Evolutionary conservation across 2,888 invertebrate species (phyloP), one percentile per base, ranked within the genome.

Genomic region (Suillia variegata): DNA sequence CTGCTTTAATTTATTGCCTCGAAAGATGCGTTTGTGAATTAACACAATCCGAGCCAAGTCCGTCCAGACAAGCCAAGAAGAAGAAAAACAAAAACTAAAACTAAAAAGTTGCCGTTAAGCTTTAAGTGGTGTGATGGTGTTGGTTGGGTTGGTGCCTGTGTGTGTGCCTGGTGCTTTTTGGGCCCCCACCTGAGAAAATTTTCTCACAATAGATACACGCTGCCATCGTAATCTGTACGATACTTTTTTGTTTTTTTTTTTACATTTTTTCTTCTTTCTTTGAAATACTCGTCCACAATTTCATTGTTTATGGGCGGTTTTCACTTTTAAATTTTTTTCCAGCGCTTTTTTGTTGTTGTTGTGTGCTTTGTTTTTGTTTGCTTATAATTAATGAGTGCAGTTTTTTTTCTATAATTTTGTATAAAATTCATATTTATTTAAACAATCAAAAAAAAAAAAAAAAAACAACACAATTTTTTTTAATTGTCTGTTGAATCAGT

Each of bases 291-390:
- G n/a, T 8, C 31, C 6, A 38, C 45, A 45, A 6, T 45, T 45
- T 20, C 20, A 18, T 45, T 45, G 45, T 45, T 17, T 17, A 45
- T 20, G 45, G 18, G 17, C 13, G 45, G 18, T 45, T 45, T 45
- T 45, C 45, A 45, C 45, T 45, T 45, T 45, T 45, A 17, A 45
- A 45, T 45, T 45, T 45, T 45, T 38, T n/a, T n/a, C 38, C 10
- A 13, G 3, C 45, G 4, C 24, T 52, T 54, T 59, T 53, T 55
- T 56, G 38, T 45, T 56, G 58, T 58, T 62, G 53, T 58, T 48
- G 17, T 51, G 20, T 54, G 49, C 49, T 56, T 54, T 48, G 21
- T 54, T n/a, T n/a, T n/a, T n/a, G 26, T 54, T 53, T 51, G 57
- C 51, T 56, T 22, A n/a, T 50, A 56, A 51, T 42, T 48, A 49